These are phyloP conservation scores for Octonoba sinensis DNA, from an alignment of 2,888 invertebrate genomes.

Conservation along the genomic window DNA sequence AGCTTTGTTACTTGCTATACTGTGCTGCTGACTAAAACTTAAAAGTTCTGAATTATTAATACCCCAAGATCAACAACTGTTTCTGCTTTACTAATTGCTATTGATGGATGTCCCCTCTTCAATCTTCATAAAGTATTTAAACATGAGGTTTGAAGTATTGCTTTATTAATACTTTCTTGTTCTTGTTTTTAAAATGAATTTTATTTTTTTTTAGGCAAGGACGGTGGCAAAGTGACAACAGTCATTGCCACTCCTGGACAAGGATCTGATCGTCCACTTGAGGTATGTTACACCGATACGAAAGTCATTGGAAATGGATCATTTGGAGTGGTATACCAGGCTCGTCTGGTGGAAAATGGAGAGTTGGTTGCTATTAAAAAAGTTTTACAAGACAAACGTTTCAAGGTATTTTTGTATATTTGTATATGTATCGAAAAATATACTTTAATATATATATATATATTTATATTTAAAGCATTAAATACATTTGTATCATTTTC, in stretches of 20 bases:
- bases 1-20: no score
- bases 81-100: no score
- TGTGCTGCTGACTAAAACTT: no score
- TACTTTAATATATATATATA: not conserved
- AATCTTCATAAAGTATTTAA: no score
- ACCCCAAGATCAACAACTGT: no score
- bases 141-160: not conserved
- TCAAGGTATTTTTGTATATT: conserved; percentile 94
- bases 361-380: conserved; percentile 99
- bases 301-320: conserved; percentile 99
- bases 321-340: conserved; percentile 99
- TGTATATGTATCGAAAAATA: conserved; percentile 7
- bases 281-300: conserved; percentile 98
- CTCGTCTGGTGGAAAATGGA: conserved; percentile 94
- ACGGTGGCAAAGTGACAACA: conserved; percentile 97
- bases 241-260: conserved; percentile 98
- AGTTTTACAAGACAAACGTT: conserved; percentile 99
- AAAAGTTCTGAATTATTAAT: no score
- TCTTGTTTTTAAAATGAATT: not conserved
- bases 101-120: no score
- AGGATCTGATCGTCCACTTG: conserved; percentile 95
- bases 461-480: no score
- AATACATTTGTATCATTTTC: no score
- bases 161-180: not conserved
- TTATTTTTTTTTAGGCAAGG: conserved; percentile 80